Base-by-base conservation (phyloP, 2,797 vertebrate species). In the Erpetoichthys calabaricus region DNA sequence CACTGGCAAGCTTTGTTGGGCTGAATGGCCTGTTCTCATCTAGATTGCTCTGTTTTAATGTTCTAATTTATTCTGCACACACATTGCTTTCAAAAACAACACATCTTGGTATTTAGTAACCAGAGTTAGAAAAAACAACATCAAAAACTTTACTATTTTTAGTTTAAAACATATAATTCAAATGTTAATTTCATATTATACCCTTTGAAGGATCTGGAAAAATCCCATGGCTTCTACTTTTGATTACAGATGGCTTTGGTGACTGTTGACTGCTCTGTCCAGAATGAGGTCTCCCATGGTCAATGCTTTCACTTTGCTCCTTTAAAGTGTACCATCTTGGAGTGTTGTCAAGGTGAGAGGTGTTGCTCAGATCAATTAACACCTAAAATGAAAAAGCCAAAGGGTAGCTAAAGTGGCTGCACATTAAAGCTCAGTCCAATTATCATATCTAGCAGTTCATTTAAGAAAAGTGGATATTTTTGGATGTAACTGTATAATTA, bases 141-240 rank as follows among this genome's bases (percentile, higher is more conserved):
- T 25, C 25, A 25, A 25, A 25, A 25, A 25, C 25, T 25, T 25
- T 25, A 25, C 25, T 25, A 25, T 25, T 25, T 25, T 25, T 25
- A 25, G 25, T 25, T 25, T 25, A 25, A 25, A 25, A 25, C 25
- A 25, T 25, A 25, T 25, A 25, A 25, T 25, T 2, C 25, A 25
- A 25, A 25, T 25, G 25, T 25, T 25, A 25, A 25, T 25, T 25
- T 25, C 25, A 25, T 25, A 25, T 25, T 89, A 72, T 88, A 99
- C 96, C 96, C 89, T 97, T 98, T 65, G 91, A 82, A 56, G 94
- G 94, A 71, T 97, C 94, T 4, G 94, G 94, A 71, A 99, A 99
- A 75, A 99, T 93, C 65, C 96, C 94, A 58, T 99, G 96, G 74
- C 95, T 99, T 82, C 91, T 87, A 74, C 96, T 99, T 67, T 99